These are phyloP conservation scores for Pipa parva DNA, from an alignment of 2,113 vertebrate species.

Conservation along the genomic window DNA sequence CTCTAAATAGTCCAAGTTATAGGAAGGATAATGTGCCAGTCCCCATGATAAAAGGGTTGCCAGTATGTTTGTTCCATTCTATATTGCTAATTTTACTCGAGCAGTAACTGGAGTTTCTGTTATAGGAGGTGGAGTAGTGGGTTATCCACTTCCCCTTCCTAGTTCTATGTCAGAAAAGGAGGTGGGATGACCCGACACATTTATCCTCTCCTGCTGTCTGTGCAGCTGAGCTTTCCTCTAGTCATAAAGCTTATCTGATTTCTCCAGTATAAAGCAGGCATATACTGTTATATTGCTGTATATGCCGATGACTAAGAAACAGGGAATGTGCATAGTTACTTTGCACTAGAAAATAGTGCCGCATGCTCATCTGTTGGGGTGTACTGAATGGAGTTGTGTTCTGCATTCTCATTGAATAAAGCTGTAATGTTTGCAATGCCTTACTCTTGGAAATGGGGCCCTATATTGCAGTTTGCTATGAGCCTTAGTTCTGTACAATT, in stretches of 20 bases:
- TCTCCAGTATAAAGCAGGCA: too few relatives aligned
- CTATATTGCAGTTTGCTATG: neutral
- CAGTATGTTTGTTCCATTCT: neutral
- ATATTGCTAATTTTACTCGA: neutral
- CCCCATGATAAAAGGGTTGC: neutral
- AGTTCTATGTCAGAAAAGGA: too few relatives aligned
- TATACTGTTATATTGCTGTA: too few relatives aligned
- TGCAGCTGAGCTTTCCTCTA: neutral
- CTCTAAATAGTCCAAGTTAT: too few relatives aligned
- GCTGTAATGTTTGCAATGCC: neutral
- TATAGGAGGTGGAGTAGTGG: neutral
- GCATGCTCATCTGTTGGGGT: neutral
- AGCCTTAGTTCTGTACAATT: slow-evolving; percentile 2
- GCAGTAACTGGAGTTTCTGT: neutral
- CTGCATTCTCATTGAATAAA: neutral
- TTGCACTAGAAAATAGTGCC: neutral
- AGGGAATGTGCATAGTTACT: too few relatives aligned
- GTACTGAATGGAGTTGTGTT: neutral
- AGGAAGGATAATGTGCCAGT: neutral
- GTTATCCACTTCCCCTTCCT: neutral
- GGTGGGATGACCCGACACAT: too few relatives aligned
- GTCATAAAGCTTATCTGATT: neutral
- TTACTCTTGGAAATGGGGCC: neutral
- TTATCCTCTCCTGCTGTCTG: neutral
- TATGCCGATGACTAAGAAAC: too few relatives aligned